These are phyloP conservation scores for Thunnus thynnus DNA, from an alignment of 2,113 vertebrate species.

Conservation along the genomic window DNA sequence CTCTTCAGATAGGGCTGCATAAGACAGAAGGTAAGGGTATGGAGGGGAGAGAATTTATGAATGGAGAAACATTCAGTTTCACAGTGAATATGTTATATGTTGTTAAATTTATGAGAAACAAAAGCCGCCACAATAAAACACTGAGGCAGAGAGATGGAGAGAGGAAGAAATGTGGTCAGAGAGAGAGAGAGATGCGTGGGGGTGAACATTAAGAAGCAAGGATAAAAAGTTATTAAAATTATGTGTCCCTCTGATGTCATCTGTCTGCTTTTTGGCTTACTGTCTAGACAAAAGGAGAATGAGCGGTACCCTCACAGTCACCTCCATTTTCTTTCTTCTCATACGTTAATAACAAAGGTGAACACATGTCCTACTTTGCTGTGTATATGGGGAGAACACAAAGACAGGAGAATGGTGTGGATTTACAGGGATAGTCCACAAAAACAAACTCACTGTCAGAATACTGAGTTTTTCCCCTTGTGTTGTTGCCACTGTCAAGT, in stretches of 20 bases:
- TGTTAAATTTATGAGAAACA: conserved; percentile 46
- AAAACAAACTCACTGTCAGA: conserved; percentile 28
- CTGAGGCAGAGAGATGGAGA: background rate
- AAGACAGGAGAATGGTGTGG: conserved; percentile 16
- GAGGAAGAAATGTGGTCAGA: background rate
- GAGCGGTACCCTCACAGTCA: conserved; percentile 44
- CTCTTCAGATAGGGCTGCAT: conserved; percentile 90
- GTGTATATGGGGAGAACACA: conserved; percentile 15
- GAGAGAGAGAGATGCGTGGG: background rate
- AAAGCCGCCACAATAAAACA: conserved; percentile 43
- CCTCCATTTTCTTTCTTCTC: conserved; percentile 56
- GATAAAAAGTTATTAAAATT: conserved; percentile 51
- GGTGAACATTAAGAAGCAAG: conserved; percentile 19
- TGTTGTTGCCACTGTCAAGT: conserved; percentile 7
- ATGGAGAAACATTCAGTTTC: conserved; percentile 18
- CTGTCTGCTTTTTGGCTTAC: conserved; percentile 58
- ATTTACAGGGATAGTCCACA: conserved; percentile 32
- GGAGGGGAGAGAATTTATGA: conserved; percentile 24
- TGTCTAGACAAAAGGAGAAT: conserved; percentile 63
- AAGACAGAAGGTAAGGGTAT: conserved; percentile 32
- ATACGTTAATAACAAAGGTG: conserved; percentile 37
- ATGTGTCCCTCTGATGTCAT: conserved; percentile 54
- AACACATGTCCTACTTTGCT: conserved; percentile 45
- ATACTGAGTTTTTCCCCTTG: conserved; percentile 11
- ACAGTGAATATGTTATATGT: conserved; percentile 21